Evolutionary conservation across 2,888 invertebrate genomes (phyloP), one percentile per base, ranked within the genome.

Genomic region (Sinopyrophorus schimmeli): DNA sequence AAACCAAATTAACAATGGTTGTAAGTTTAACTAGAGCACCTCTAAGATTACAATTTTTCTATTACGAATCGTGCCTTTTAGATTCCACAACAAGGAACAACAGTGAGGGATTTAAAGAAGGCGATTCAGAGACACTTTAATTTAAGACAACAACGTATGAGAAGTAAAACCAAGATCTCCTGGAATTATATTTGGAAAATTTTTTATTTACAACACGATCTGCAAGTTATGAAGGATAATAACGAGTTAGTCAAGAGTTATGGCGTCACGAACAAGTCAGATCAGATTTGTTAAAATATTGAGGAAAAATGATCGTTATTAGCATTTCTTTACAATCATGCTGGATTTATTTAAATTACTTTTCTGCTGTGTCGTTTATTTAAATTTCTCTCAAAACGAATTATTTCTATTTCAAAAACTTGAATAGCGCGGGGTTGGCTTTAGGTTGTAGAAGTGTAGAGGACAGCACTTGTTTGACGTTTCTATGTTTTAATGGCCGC

Each of bases 121-220:
- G 85, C 88, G 1, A 82, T 91, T 31, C 79, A 81, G 57, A 74
- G 86, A 54, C 80, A 83, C 65, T 83, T 88, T 67, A 78, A 80
- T 59, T 74, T 87, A 37, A 79, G 81, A 59, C 82, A 86, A 65
- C 80, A 80, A 56, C 77, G 89, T 59, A 63, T 70, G 32, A 62
- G 68, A 39, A 71, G 67, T 43, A 78, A 76, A 63, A 78, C 79
- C 5, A 84, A 82, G 67, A 79, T 86, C 61, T 86, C 81, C 54
- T 89, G 89, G 89, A 77, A 76, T 46, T 86, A 88, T 65, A 76
- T 84, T 30, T 86, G 84, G 85, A 81, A 76, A 59, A 83, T 83
- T 1, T 84, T 86, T 61, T 74, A 80, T 67, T 70, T 89, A 34
- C 77, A 78, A 57, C 83, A 79, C 66, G 80, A 82, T 54, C 80